phyloP scores from a whole-genome alignment of 2,113 vertebrate genomes.

The Gallinago jamesoni region DNA sequence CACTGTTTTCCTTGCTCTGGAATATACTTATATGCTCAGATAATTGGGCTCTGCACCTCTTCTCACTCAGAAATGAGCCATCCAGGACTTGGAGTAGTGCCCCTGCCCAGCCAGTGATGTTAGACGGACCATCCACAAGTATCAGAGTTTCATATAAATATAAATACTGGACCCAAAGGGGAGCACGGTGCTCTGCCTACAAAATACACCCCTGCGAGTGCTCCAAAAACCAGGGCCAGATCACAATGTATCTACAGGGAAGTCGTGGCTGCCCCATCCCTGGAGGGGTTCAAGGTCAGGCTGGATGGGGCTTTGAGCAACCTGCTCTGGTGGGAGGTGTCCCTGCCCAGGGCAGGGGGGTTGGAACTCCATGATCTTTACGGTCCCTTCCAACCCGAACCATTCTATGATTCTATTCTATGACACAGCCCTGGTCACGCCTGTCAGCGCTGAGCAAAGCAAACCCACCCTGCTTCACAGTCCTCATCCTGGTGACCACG shows the following conservation, averaged over 20 bases:
- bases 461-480: no score
- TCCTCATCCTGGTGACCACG: rapidly evolving
- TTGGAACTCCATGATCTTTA: no score
- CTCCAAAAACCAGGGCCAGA: background rate
- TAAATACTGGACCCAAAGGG: background rate
- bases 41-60: background rate
- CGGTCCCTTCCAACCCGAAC: no score
- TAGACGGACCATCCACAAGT: background rate
- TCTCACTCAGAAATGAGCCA: background rate
- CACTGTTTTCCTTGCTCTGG: background rate
- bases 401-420: no score
- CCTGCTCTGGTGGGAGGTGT: no score
- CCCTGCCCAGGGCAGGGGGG: no score
- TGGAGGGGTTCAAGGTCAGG: no score
- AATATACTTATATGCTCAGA: background rate
- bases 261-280: no score
- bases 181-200: background rate
- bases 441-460: background rate
- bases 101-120: background rate
- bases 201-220: background rate
- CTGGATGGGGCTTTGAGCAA: no score
- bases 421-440: background rate
- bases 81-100: background rate
- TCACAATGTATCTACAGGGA: no score
- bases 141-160: background rate